Percentiles rank a stretch among this genome's conserved stretches.
These are phyloP conservation scores for Tiphia femorata DNA, from an alignment of 2,888 invertebrate genomes.

Conservation along the genomic window DNA sequence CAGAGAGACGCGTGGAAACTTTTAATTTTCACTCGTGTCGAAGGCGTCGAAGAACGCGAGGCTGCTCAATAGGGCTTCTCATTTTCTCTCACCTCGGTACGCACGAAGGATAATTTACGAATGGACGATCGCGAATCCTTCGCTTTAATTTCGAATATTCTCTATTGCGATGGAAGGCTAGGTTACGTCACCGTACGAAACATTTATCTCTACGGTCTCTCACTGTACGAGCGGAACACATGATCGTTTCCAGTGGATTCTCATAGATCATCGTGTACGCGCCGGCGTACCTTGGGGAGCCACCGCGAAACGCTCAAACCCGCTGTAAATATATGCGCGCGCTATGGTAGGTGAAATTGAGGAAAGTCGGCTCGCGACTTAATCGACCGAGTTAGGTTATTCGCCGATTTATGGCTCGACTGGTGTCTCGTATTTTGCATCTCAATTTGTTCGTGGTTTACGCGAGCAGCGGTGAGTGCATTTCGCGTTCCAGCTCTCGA, in stretches of 20 bases:
- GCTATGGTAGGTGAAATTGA: conserved; percentile 10
- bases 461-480: too few species aligned
- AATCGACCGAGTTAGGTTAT: conserved; percentile 37
- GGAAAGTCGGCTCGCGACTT: conserved; percentile 47
- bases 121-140: too few species aligned
- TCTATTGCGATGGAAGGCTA: too few species aligned
- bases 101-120: too few species aligned
- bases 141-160: too few species aligned
- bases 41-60: too few species aligned
- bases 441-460: too few species aligned
- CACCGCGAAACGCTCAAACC: conserved; percentile 35
- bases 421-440: too few species aligned
- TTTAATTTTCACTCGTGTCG: conserved; percentile 58
- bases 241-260: conserved; percentile 23
- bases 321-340: conserved; percentile 50
- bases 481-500: too few species aligned
- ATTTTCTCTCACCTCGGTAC: too few species aligned
- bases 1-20: conserved; percentile 49
- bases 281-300: conserved; percentile 21
- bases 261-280: conserved; percentile 43
- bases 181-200: conserved; percentile 34
- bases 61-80: conserved; percentile 18
- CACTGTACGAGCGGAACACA: conserved; percentile 11
- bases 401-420: conserved; percentile 39
- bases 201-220: conserved; percentile 24